These are phyloP conservation scores for Melanchra persicariae DNA, from an alignment of 2,888 invertebrate genomes.

Conservation along the genomic window DNA sequence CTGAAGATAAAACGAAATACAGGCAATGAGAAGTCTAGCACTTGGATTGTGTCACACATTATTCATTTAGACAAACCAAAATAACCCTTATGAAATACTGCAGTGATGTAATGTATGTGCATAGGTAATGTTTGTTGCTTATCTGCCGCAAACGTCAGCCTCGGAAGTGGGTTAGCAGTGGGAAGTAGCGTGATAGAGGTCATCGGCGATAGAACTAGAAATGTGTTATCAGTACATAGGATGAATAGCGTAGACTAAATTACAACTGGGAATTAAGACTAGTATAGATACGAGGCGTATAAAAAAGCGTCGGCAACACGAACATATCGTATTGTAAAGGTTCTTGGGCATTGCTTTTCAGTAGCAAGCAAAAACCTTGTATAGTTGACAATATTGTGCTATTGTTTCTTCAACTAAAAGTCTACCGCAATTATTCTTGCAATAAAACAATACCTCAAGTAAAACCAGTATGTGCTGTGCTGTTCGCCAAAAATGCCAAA, in stretches of 20 bases:
- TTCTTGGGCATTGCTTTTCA: neutral
- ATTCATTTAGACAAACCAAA: neutral
- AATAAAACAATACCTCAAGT: neutral
- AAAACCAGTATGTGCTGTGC: neutral
- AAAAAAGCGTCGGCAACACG: neutral
- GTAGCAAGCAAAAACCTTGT: neutral
- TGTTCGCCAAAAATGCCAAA: too few species aligned
- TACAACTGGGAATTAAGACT: neutral
- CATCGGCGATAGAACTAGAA: constrained; percentile 25
- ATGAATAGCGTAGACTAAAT: constrained; percentile 16
- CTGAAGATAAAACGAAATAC: neutral
- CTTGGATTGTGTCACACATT: neutral
- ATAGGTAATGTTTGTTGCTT: constrained; percentile 30
- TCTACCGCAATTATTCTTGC: neutral
- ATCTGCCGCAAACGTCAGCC: constrained; percentile 19
- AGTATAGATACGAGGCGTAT: neutral
- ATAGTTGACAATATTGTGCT: neutral
- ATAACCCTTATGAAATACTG: neutral
- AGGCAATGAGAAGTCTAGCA: neutral
- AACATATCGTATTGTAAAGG: neutral
- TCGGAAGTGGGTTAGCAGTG: constrained; percentile 50
- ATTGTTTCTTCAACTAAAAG: neutral
- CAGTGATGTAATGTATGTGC: constrained; percentile 2
- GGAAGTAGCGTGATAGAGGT: constrained; percentile 44
- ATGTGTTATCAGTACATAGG: constrained; percentile 36